Conservation (phyloP, 2,888 invertebrate genomes). For the Eupithecia tripunctaria region DNA sequence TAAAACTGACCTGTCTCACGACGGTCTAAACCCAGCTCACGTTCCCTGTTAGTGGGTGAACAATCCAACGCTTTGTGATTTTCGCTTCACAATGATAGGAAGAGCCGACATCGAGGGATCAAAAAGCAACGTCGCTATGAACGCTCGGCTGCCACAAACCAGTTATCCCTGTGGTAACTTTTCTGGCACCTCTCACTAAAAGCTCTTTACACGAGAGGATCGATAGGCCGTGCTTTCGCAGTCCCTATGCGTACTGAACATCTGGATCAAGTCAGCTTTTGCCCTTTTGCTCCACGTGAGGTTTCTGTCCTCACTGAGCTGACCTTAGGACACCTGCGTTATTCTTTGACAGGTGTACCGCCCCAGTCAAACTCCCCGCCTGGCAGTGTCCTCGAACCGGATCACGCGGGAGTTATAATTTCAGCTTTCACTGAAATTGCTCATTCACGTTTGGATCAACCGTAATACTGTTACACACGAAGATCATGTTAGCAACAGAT, state of each 20-base stretch:
- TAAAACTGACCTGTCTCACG: conserved; percentile 87
- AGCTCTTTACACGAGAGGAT: conserved; percentile 85
- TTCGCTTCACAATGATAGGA: conserved; percentile 90
- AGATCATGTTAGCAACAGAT: too few relatives aligned
- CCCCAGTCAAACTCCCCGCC: conserved; percentile 88
- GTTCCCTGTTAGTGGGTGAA: conserved; percentile 88
- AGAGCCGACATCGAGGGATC: conserved; percentile 90
- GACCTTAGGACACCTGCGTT: conserved; percentile 86
- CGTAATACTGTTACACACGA: too few relatives aligned
- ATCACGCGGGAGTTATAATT: conserved; percentile 64
- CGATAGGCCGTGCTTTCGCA: conserved; percentile 88
- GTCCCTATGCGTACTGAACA: conserved; percentile 87
- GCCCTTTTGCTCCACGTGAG: conserved; percentile 72
- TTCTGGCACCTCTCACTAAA: conserved; percentile 85
- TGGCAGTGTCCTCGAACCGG: conserved; percentile 85
- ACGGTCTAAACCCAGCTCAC: conserved; percentile 88
- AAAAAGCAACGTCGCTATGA: conserved; percentile 88
- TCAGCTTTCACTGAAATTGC: too few relatives aligned
- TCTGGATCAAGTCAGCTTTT: conserved; percentile 88
- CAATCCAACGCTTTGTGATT: conserved; percentile 89
- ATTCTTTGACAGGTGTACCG: conserved; percentile 87
- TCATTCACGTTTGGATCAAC: too few relatives aligned
- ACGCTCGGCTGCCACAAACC: conserved; percentile 87
- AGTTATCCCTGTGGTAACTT: conserved; percentile 88
- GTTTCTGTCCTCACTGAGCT: conserved; percentile 29